Evolutionary conservation across 2,888 invertebrate genomes (phyloP).

Genomic region (Acleris holmiana): DNA sequence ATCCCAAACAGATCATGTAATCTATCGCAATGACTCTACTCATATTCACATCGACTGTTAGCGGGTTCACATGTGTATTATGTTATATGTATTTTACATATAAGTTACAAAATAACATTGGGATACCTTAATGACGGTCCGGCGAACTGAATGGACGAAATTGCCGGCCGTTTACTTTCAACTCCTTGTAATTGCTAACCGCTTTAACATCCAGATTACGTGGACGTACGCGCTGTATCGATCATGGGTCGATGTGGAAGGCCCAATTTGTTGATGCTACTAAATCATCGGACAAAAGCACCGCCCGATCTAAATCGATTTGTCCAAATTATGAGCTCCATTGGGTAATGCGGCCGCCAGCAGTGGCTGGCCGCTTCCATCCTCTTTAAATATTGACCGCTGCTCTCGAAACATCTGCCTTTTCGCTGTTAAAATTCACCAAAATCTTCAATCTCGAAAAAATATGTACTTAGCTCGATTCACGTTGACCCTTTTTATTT

Average conservation of each 20-base stretch:
- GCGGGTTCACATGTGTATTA: not conserved
- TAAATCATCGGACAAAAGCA: conserved; percentile 81
- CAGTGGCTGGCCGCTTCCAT: conserved; percentile 42
- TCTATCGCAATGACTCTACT: conserved; percentile 9
- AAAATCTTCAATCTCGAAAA: conserved; percentile 1
- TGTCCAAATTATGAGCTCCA: conserved; percentile 75
- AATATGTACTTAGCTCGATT: no score
- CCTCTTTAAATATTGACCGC: conserved; percentile 69
- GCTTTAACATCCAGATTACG: conserved; percentile 67
- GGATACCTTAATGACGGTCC: conserved; percentile 53
- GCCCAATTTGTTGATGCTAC: conserved; percentile 78
- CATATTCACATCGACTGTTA: not conserved
- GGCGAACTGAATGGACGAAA: conserved; percentile 65
- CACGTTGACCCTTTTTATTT: no score
- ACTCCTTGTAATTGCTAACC: conserved; percentile 76
- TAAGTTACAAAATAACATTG: conserved; percentile 38
- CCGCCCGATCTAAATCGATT: conserved; percentile 82
- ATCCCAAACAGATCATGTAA: conserved; percentile 25
- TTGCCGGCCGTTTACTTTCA: conserved; percentile 74
- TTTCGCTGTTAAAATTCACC: conserved; percentile 15
- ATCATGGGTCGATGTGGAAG: conserved; percentile 57
- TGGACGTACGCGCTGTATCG: conserved; percentile 59
- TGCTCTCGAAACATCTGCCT: conserved; percentile 47
- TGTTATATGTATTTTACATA: conserved; percentile 4
- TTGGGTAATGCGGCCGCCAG: conserved; percentile 50